Evolutionary conservation across 2,797 vertebrate species (phyloP).

Genomic region (Mormyrus proboscirostris): DNA sequence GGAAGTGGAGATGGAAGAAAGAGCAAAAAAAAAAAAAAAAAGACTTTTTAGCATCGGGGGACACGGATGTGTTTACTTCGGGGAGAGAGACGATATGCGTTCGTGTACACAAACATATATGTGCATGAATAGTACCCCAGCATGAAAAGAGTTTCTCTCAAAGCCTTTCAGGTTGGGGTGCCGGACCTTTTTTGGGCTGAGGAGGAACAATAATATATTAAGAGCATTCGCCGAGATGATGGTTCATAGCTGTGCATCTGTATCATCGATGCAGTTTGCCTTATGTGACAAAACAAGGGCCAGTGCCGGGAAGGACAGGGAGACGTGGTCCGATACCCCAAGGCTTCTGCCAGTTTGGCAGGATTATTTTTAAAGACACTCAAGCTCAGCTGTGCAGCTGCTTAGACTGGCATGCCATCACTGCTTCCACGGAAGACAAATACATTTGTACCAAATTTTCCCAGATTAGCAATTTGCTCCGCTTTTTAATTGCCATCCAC

Average conservation of each 20-base stretch:
- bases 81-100: background rate
- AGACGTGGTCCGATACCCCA: background rate
- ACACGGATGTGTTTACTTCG: background rate
- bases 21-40: background rate
- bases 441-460: background rate
- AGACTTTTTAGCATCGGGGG: background rate
- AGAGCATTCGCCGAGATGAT: background rate
- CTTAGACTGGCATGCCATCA: background rate
- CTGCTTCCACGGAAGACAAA: background rate
- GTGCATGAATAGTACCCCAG: background rate
- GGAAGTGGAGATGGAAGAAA: background rate
- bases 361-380: background rate
- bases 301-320: background rate
- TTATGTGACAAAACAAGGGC: background rate
- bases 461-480: background rate
- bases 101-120: background rate
- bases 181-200: background rate
- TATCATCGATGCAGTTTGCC: background rate
- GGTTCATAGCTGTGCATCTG: background rate
- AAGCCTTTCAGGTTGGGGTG: background rate
- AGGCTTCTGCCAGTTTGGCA: background rate
- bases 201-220: background rate
- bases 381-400: background rate
- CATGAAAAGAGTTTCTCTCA: background rate
- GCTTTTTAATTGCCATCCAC: background rate